phyloP scores from a whole-genome alignment of 2,797 vertebrate species.

The Meda fulgida region DNA sequence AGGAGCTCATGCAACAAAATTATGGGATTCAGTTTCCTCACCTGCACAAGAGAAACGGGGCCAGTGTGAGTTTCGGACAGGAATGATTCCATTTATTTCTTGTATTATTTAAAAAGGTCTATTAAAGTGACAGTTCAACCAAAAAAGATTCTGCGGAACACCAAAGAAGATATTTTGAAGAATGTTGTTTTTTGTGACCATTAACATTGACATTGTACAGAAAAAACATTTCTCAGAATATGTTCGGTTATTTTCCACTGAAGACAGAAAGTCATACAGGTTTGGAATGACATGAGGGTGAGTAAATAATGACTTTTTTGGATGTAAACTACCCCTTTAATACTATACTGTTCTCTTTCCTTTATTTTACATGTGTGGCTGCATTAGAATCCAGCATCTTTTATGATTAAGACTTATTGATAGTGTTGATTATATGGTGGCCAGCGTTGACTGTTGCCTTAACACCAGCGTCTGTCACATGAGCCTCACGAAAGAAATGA shows the following conservation, averaged over 20 bases:
- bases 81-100: neutral
- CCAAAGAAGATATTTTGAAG: neutral
- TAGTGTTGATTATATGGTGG: slow-evolving; percentile 71
- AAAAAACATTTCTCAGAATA: neutral
- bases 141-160: neutral
- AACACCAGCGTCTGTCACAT: slow-evolving; percentile 75
- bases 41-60: slow-evolving; percentile 72
- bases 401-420: slow-evolving; percentile 72
- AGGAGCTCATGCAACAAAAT: slow-evolving; percentile 70
- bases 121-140: neutral
- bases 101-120: neutral
- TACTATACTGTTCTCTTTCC: neutral
- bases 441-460: slow-evolving; percentile 71
- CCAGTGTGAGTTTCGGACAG: slow-evolving; percentile 76
- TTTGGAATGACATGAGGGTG: neutral
- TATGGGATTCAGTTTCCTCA: slow-evolving; percentile 78
- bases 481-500: slow-evolving; percentile 81
- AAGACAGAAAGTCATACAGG: neutral
- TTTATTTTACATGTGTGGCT: slow-evolving; percentile 60
- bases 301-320: neutral
- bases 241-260: no score
- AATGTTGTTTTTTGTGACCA: neutral
- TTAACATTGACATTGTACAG: neutral
- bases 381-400: slow-evolving; percentile 48
- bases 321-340: neutral